A percentile compares a stretch with the other conserved stretches of the same genome.
These are phyloP conservation scores for Daubentonia madagascariensis DNA, from an alignment of 2,113 vertebrate genomes.

Conservation along the genomic window DNA sequence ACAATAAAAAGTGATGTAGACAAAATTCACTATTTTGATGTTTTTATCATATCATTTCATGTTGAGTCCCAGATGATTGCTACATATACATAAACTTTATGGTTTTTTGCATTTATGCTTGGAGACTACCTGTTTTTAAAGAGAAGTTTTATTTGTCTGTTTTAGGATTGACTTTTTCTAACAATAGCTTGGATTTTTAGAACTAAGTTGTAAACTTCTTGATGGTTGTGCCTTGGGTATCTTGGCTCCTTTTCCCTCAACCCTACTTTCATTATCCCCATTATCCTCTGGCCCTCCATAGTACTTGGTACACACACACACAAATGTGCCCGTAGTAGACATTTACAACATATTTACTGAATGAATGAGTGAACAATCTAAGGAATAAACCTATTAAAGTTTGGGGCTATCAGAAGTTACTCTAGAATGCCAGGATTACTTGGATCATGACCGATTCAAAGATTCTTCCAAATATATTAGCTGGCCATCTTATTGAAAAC, in stretches of 20 bases:
- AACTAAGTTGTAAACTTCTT: neutral
- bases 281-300: neutral
- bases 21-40: neutral
- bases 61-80: neutral
- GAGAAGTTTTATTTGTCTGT: neutral
- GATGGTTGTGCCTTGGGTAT: neutral
- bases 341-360: neutral
- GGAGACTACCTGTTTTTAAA: neutral
- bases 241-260: neutral
- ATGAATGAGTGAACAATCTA: neutral
- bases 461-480: neutral
- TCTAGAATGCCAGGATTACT: neutral
- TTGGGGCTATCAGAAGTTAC: neutral
- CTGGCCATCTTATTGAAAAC: neutral
- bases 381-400: neutral
- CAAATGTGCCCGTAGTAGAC: neutral
- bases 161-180: slow-evolving; percentile 19
- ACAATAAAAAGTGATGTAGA: neutral
- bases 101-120: neutral
- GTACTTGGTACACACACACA: neutral
- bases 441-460: neutral
- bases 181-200: neutral
- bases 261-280: neutral
- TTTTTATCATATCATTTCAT: slow-evolving; percentile 39
- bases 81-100: neutral